phyloP scores from a whole-genome alignment of 2,797 vertebrate genomes.

The Halcyon chelicuti region DNA sequence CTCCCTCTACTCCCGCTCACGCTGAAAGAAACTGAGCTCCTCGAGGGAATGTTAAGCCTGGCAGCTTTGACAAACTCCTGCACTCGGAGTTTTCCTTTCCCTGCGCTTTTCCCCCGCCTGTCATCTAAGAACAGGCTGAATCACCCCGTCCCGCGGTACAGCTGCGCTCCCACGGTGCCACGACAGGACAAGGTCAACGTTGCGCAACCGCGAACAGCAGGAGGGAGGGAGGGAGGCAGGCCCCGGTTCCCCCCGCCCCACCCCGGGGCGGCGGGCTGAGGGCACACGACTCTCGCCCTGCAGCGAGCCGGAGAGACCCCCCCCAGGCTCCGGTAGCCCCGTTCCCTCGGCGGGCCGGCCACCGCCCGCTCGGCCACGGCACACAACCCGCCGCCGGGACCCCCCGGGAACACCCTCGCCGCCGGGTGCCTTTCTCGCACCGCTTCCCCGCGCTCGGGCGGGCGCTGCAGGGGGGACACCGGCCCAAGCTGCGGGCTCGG shows the following conservation, averaged over 20 bases:
- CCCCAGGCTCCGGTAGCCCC: not conserved
- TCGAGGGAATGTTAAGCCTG: fast-evolving
- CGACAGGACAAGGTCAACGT: fast-evolving
- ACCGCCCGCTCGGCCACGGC: fast-evolving
- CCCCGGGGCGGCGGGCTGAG: not conserved
- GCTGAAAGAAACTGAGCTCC: not conserved
- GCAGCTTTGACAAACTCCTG: too few relatives aligned
- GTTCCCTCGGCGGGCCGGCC: not conserved
- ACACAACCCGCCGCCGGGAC: not conserved
- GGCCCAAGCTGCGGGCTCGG: not conserved
- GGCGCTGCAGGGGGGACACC: not conserved
- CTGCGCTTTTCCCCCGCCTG: fast-evolving
- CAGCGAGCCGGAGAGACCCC: too few relatives aligned
- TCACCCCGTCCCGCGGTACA: not conserved
- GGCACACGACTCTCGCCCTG: too few relatives aligned
- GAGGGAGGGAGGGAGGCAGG: fast-evolving
- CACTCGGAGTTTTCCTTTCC: fast-evolving
- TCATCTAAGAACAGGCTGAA: fast-evolving
- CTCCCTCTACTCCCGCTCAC: not conserved
- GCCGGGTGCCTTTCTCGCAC: too few relatives aligned
- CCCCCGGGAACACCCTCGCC: not conserved
- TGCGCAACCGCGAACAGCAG: not conserved
- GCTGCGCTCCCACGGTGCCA: fast-evolving
- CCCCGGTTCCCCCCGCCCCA: not conserved
- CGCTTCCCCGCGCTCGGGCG: too few relatives aligned